Evolutionary conservation across 2,113 vertebrate genomes (phyloP).

Genomic region (Thinocorus orbignyianus): DNA sequence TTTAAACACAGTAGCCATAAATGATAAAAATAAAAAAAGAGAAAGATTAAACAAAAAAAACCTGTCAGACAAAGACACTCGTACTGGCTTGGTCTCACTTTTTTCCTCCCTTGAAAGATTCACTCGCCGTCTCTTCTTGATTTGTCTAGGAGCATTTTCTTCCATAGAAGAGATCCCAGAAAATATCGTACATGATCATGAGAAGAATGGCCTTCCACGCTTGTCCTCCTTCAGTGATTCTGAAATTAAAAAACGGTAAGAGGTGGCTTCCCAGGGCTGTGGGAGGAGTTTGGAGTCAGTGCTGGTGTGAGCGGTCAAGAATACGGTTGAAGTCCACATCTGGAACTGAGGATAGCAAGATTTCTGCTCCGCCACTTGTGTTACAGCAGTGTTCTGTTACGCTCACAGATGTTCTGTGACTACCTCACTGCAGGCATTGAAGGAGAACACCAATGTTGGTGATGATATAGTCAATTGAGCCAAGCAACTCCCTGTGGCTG

Average conservation of each 20-base stretch:
- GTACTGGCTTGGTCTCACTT: background rate
- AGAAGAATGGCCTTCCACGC: slow-evolving; percentile 93
- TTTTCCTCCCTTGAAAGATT: background rate
- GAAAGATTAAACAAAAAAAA: background rate
- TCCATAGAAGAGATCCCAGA: slow-evolving; percentile 94
- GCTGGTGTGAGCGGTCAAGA: background rate
- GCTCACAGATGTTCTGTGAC: background rate
- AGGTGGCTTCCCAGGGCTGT: background rate
- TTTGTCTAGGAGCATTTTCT: slow-evolving; percentile 84
- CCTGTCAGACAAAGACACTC: background rate
- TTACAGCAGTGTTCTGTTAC: background rate
- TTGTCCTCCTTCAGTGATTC: slow-evolving; percentile 86
- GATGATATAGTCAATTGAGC: background rate
- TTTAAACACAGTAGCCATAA: background rate
- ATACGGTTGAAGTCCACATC: background rate
- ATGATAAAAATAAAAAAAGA: background rate
- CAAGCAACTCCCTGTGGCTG: background rate
- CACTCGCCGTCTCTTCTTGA: background rate
- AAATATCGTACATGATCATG: slow-evolving; percentile 92
- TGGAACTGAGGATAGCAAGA: background rate
- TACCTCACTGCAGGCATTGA: background rate
- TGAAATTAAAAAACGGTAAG: slow-evolving; percentile 87
- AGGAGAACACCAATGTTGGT: background rate
- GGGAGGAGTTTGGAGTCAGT: background rate
- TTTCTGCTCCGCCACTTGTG: background rate